Percentiles rank a stretch among this genome's conserved stretches.
Evolutionary conservation across 2,888 invertebrate species (phyloP).

Genomic region (Ephialtes manifestator): DNA sequence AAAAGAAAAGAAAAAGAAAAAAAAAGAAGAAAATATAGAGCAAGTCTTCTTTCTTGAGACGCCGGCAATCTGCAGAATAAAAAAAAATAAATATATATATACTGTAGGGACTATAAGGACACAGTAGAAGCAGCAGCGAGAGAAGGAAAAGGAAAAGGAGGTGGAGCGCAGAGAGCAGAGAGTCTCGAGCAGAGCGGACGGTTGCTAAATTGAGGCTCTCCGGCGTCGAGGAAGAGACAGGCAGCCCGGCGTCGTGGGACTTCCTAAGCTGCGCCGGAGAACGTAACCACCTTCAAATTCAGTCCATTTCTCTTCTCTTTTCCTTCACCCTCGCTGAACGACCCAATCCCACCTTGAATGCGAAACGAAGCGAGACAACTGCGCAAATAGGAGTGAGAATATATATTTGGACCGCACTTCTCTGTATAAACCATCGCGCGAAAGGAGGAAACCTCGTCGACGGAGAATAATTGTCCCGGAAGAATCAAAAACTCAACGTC

Average conservation of each 20-base stretch:
- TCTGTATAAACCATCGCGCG: constrained; percentile 3
- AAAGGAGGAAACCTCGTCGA: constrained; percentile 2
- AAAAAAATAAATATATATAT: constrained; percentile 39
- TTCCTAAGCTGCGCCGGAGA: constrained; percentile 42
- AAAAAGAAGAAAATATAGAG: constrained; percentile 27
- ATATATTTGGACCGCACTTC: constrained; percentile 24
- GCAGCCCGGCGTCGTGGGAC: constrained; percentile 60
- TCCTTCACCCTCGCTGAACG: constrained; percentile 14
- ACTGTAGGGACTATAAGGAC: constrained; percentile 60
- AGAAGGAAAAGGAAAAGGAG: constrained; percentile 38
- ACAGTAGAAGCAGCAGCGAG: constrained; percentile 29
- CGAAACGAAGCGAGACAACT: constrained; percentile 39
- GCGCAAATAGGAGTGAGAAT: constrained; percentile 19
- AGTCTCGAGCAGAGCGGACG: constrained; percentile 59
- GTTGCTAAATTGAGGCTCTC: constrained; percentile 67
- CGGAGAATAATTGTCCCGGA: constrained; percentile 37
- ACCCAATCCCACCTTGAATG: constrained; percentile 29
- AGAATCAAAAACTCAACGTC: constrained; percentile 14
- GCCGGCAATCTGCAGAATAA: constrained; percentile 45
- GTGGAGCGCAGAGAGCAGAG: constrained; percentile 35
- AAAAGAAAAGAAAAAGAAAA: neutral
- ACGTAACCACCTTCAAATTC: constrained; percentile 67
- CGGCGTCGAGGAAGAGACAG: constrained; percentile 54
- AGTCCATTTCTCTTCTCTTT: constrained; percentile 51
- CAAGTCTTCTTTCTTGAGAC: constrained; percentile 43